These are phyloP conservation scores for Bombus superbus DNA, from an alignment of 1,140 invertebrate species.

Conservation along the genomic window DNA sequence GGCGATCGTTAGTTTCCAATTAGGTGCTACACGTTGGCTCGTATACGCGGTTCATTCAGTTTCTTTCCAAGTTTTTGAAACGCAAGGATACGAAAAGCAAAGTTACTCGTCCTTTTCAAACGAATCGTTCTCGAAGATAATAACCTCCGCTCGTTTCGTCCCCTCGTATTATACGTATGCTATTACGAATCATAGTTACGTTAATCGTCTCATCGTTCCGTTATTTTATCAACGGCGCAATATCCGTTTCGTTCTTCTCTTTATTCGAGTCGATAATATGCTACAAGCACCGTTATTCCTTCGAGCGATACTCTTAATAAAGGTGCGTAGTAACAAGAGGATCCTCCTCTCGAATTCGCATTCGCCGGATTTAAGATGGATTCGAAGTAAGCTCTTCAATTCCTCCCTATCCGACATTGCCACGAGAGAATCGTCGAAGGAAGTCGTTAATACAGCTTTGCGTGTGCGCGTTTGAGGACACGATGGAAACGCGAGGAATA, in stretches of 20 bases:
- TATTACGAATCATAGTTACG: too few species aligned
- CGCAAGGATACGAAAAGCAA: background rate
- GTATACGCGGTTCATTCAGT: background rate
- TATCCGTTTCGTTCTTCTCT: background rate
- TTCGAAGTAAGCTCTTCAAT: constrained; percentile 17
- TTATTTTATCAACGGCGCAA: background rate
- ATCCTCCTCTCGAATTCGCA: background rate
- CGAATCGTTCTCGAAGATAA: background rate
- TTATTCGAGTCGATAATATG: background rate
- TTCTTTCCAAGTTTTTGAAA: background rate
- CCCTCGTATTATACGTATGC: background rate
- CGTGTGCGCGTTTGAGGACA: constrained; percentile 2
- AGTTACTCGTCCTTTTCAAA: background rate
- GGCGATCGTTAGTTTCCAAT: constrained; percentile 69
- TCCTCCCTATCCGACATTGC: background rate
- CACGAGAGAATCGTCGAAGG: background rate
- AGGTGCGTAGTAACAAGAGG: background rate
- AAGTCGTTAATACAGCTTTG: constrained; percentile 14
- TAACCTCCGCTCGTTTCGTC: too few species aligned
- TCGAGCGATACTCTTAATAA: background rate
- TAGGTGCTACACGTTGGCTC: constrained; percentile 27
- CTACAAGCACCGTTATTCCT: background rate
- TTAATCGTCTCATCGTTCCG: background rate
- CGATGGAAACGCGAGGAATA: constrained; percentile 27
- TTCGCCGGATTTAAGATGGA: background rate